Base-by-base conservation (phyloP, 35 echinoderm and acorn worm genomes). In the Holothuria glaberrima region DNA sequence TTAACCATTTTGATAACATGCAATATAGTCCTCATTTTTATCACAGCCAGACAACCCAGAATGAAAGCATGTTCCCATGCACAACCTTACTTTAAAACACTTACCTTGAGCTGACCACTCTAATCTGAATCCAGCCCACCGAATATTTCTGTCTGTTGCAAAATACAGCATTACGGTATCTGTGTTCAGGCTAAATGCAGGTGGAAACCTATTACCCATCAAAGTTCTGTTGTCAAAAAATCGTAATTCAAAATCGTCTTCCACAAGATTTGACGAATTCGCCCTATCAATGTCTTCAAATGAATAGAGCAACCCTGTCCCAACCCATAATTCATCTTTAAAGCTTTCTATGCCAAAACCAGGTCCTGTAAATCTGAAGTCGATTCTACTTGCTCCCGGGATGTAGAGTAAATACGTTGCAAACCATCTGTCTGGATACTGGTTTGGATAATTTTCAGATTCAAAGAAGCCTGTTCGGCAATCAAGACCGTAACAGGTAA, bases 311-410 rank as follows among this genome's bases (percentile, higher is more conserved):
- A 93, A 69, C 6, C 92, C 92, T 56, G 59, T 48, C 9, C 86
- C 92, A 68, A 93, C 78, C 48, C 89, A 93, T 62, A 93, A 58
- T 45, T 89, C 92, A 73, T 93, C 92, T 73, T 93, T 93, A 30
- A 62, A 30, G 29, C 29, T 34, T 82, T 93, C 92, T 70, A 93
- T 76, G 12, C 92, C 87, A 32, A 93, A 93, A 2, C 41, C 76
- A 1, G 70, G 45, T 28, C 57, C 80, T 32, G 29, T 30, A 75
- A 93, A 93, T 24, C 59, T 59, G 75, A 93, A 93, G 21, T 48
- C 48, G 58, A 93, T 89, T 64, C 80, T 79, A 21, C 18, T 59
- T 22, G 84, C 92, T 21, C 92, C 92, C 12, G 92, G 92, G n/a
- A 93, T 80, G 38, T 93, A 93, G 13, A 93, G 77, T 10, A 73